These are phyloP conservation scores for Cnemophilus loriae DNA, from an alignment of 2,113 vertebrate species.

Conservation along the genomic window DNA sequence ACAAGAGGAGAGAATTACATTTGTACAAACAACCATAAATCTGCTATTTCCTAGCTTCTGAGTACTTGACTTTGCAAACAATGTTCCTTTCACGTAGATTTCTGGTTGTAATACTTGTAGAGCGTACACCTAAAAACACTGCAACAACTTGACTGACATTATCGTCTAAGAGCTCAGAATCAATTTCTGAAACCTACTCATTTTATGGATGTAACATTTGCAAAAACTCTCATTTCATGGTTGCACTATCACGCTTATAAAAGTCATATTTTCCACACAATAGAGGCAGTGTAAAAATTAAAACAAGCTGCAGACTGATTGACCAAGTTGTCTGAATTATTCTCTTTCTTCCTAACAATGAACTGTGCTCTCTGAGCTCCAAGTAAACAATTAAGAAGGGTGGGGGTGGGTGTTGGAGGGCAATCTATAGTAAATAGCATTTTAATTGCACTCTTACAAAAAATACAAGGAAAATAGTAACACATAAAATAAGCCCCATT, in stretches of 20 bases:
- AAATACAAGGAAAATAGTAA: not conserved
- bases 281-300: conserved; percentile 54
- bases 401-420: not conserved
- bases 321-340: conserved; percentile 36
- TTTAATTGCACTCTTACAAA: not conserved
- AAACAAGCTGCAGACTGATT: conserved; percentile 59
- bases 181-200: not conserved
- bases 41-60: conserved; percentile 9
- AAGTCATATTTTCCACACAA: conserved; percentile 63
- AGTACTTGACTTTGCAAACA: conserved; percentile 18
- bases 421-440: conserved; percentile 33
- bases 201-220: not conserved
- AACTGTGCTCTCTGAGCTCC: conserved; percentile 15
- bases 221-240: not conserved
- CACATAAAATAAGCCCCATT: not conserved
- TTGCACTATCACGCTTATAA: conserved; percentile 39
- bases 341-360: conserved; percentile 57
- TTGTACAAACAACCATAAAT: conserved; percentile 34
- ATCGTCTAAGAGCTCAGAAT: not conserved
- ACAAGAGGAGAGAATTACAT: not conserved
- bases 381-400: conserved; percentile 44
- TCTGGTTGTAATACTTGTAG: not conserved
- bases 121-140: not conserved
- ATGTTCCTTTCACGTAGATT: not conserved
- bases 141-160: not conserved